A percentile compares a stretch with the other conserved stretches of the same genome.
Conservation (phyloP, 1,140 invertebrate genomes). For the Bacillus rossius region DNA sequence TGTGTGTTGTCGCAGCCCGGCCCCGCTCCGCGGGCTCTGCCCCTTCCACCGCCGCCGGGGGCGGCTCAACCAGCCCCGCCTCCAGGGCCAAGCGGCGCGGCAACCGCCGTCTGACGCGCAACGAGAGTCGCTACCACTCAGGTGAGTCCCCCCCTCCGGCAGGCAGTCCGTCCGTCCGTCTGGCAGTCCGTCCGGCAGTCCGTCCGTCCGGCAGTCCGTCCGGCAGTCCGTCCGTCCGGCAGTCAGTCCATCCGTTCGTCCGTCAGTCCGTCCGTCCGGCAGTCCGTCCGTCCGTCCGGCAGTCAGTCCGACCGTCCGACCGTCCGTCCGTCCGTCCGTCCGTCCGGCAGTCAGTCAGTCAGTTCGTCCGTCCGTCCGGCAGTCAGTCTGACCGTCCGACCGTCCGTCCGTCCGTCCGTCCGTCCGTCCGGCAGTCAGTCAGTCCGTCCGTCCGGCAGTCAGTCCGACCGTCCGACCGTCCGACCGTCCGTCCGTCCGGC, state of each 20-base stretch:
- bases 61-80: not conserved
- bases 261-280: slow-evolving; percentile 4
- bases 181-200: slow-evolving; percentile 10
- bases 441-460: not conserved
- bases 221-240: slow-evolving; percentile 2
- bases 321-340: not conserved
- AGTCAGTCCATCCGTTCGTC: too few relatives aligned
- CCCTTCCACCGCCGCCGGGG: slow-evolving; percentile 4
- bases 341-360: not conserved
- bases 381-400: not conserved
- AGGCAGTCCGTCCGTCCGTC: slow-evolving; percentile 11
- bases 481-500: not conserved
- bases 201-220: slow-evolving; percentile 9
- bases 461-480: not conserved
- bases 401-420: not conserved
- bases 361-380: not conserved
- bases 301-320: slow-evolving; percentile 4
- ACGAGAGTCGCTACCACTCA: slow-evolving; percentile 94
- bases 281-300: slow-evolving; percentile 3
- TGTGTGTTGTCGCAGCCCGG: slow-evolving; percentile 40
- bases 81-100: slow-evolving; percentile 51
- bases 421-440: not conserved
- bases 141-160: slow-evolving; percentile 59
- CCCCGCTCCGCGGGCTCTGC: too few relatives aligned
- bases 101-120: slow-evolving; percentile 83